Evolutionary conservation across 2,888 invertebrate genomes (phyloP), one percentile per base, ranked within the genome.

Genomic region (Scrobipalpa atriplicella): DNA sequence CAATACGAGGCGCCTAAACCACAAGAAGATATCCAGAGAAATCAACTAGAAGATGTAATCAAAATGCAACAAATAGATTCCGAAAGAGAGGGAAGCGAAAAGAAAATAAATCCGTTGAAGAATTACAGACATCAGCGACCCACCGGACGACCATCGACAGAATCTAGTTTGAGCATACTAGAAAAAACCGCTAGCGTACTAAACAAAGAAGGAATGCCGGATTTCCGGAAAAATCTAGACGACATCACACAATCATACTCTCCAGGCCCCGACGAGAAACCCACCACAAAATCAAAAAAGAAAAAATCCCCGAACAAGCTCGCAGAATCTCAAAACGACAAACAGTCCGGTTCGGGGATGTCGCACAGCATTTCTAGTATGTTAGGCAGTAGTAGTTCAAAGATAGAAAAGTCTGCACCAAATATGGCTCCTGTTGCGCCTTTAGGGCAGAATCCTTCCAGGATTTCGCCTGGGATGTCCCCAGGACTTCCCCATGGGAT

Each of bases 211-310:
- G 86, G 92, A 3, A 78, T 91, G 76, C 93, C 93, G 8, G 93
- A 91, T 72, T 92, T 93, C 67, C 82, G 93, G 13, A 89, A 82
- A 70, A 92, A 92, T 69, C 81, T 93, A 63, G 93, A 93, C 66
- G 92, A 93, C 71, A 93, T 93, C 51, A 93, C 93, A 1, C 90
- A 92, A 65, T 92, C 93, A 0, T 93, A 93, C 68, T 92, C 93
- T 0, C 92, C 92, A 0, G 84, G 82, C 0, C 80, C 82, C 9
- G 91, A 92, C 64, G 90, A 91, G 38, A 87, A 83, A 71, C 76
- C 81, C 0, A 76, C 76, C 8, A 71, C 77, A 1, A 90, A 89
- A 71, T 82, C 89, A 1, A 90, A 86, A 70, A 93, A 93, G 81
- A 92, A 92, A 67, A 88, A 87, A 52, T 87, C 90, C 2, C 92